These are phyloP conservation scores for Gisinianus flammeolus DNA, from an alignment of 2,888 invertebrate genomes.

Conservation along the genomic window DNA sequence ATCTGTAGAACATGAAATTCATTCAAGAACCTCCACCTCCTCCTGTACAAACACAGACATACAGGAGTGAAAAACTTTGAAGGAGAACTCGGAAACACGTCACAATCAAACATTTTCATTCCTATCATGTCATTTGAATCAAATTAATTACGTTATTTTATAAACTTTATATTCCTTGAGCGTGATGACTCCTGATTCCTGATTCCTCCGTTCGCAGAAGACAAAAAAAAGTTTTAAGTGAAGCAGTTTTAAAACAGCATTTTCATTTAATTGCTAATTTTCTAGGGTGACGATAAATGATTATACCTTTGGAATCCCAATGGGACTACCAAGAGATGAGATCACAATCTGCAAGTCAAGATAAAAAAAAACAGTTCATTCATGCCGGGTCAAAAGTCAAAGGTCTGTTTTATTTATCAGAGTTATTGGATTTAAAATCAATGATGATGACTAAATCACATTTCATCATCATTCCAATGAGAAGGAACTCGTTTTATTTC, in stretches of 20 bases:
- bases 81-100: too few relatives aligned
- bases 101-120: neutral
- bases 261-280: neutral
- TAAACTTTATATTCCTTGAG: neutral
- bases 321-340: neutral
- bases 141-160: neutral
- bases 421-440: neutral
- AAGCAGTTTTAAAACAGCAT: too few relatives aligned
- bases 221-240: too few relatives aligned
- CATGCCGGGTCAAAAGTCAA: neutral
- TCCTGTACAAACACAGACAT: too few relatives aligned
- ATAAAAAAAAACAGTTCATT: neutral
- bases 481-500: too few relatives aligned
- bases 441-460: neutral
- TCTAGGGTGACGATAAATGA: neutral
- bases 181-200: neutral
- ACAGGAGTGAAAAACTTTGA: too few relatives aligned
- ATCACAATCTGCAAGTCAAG: neutral
- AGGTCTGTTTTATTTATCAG: neutral
- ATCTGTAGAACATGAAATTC: too few relatives aligned
- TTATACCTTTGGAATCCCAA: neutral
- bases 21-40: too few relatives aligned
- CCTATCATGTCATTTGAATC: neutral
- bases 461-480: too few relatives aligned
- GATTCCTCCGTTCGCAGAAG: too few relatives aligned